These are phyloP conservation scores for Plecturocebus donacophilus DNA, from an alignment of 2,113 vertebrate genomes.

Conservation along the genomic window DNA sequence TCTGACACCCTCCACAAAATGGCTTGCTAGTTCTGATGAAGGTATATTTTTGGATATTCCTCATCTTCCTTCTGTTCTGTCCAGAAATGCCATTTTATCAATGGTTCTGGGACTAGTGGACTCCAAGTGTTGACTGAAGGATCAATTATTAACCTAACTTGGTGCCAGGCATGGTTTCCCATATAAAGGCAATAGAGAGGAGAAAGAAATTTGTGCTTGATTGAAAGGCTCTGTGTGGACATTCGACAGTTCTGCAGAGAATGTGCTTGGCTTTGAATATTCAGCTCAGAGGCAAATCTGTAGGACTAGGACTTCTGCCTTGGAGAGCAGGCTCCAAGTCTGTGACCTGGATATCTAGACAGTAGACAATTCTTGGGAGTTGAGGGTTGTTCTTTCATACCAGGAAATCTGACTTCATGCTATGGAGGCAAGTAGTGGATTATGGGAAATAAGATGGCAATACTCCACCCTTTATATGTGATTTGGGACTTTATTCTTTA, in stretches of 20 bases:
- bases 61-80: neutral
- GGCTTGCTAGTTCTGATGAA: neutral
- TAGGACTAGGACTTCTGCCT: neutral
- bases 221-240: neutral
- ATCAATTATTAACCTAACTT: neutral
- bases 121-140: neutral
- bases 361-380: neutral
- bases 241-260: neutral
- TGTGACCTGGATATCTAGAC: neutral
- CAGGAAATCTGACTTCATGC: neutral
- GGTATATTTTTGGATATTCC: neutral
- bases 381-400: neutral
- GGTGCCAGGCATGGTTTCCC: neutral
- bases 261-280: neutral
- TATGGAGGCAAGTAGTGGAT: neutral
- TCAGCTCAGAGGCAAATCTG: neutral
- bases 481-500: neutral
- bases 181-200: neutral
- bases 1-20: neutral
- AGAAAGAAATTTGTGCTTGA: neutral
- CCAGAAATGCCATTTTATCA: neutral
- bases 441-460: neutral
- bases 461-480: neutral
- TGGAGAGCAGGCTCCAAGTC: neutral
- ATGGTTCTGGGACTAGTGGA: neutral